Conservation (phyloP, 2,888 invertebrate species). For the Gastrophysa polygoni region DNA sequence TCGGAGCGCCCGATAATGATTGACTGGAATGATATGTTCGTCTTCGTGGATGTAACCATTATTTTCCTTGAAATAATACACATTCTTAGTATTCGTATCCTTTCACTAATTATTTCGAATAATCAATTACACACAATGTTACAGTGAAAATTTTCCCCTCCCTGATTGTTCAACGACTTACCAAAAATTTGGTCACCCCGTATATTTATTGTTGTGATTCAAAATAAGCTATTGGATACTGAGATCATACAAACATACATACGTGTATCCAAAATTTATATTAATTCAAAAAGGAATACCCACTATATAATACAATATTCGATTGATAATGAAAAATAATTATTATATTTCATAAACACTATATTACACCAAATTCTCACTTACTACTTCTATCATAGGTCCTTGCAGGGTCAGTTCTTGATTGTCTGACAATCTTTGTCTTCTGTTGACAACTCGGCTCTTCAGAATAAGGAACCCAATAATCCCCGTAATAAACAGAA, state of each 20-base stretch:
- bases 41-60: slow-evolving; percentile 79
- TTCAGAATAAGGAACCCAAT: slow-evolving; percentile 68
- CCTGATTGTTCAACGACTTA: too few relatives aligned
- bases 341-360: neutral
- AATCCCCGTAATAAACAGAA: slow-evolving; percentile 68
- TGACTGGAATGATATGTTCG: slow-evolving; percentile 62
- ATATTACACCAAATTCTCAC: slow-evolving; percentile 23
- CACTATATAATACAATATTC: too few relatives aligned
- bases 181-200: too few relatives aligned
- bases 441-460: slow-evolving; percentile 57
- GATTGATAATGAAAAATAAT: too few relatives aligned
- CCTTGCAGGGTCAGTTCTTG: slow-evolving; percentile 78
- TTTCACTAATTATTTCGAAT: too few relatives aligned
- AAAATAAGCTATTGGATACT: too few relatives aligned
- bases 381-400: slow-evolving; percentile 74
- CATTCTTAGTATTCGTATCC: neutral
- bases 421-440: slow-evolving; percentile 62
- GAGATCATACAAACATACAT: too few relatives aligned
- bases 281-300: too few relatives aligned
- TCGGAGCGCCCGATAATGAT: slow-evolving; percentile 76
- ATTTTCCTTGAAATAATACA: slow-evolving; percentile 64
- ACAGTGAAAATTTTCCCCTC: too few relatives aligned
- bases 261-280: too few relatives aligned
- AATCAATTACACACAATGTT: too few relatives aligned
- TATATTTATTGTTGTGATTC: too few relatives aligned